Conservation (phyloP, 2,797 vertebrate species). For the Spinus pinus region DNA sequence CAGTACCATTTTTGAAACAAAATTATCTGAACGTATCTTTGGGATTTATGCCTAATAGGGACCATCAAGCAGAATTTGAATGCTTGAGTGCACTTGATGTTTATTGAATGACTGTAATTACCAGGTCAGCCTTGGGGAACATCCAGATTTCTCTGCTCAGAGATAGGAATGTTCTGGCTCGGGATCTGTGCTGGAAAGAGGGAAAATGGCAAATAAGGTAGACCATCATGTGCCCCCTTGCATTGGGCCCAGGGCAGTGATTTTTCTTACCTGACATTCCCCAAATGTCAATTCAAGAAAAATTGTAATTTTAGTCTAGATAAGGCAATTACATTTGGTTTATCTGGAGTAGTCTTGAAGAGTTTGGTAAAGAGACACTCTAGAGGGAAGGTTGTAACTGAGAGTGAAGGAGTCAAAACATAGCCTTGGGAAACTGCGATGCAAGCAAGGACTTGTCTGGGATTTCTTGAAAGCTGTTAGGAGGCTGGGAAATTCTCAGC, state of each 20-base stretch:
- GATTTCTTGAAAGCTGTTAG: background rate
- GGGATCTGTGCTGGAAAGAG: background rate
- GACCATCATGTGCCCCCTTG: background rate
- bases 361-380: background rate
- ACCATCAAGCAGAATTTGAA: background rate
- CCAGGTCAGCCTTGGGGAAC: background rate
- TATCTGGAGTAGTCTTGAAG: background rate
- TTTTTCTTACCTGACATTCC: background rate
- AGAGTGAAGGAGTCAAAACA: background rate
- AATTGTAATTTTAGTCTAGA: background rate
- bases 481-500: background rate
- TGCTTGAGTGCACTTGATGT: background rate
- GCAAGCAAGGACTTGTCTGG: background rate
- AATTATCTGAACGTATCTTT: background rate
- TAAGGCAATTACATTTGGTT: background rate
- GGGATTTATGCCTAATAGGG: background rate
- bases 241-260: background rate
- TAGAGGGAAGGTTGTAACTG: background rate
- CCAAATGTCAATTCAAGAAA: background rate
- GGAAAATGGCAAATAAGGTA: background rate
- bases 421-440: background rate
- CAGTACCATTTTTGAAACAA: background rate
- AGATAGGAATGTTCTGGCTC: background rate
- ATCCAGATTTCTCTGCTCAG: background rate
- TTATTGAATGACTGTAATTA: background rate